Evolutionary conservation across 2,888 invertebrate genomes (phyloP).

Genomic region (Drosophila affinis): DNA sequence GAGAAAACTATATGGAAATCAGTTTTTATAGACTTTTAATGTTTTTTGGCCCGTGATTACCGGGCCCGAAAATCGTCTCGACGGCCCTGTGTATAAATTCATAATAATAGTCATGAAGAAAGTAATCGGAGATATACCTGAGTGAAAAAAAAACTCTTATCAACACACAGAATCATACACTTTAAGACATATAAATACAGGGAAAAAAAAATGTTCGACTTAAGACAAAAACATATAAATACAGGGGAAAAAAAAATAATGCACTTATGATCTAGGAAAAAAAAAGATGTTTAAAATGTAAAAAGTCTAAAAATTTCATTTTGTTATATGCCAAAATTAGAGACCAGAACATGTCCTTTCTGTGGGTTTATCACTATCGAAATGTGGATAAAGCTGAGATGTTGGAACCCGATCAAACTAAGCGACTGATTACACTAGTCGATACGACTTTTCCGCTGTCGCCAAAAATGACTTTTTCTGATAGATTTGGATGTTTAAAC

Average conservation of each 20-base stretch:
- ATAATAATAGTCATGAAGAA: not conserved
- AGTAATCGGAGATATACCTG: slow-evolving; percentile 43
- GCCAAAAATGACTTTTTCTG: no score
- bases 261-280: not conserved
- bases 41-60: no score
- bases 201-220: slow-evolving; percentile 23
- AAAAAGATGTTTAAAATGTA: slow-evolving; percentile 29
- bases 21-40: no score
- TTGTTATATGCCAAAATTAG: slow-evolving; percentile 40
- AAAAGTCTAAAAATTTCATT: slow-evolving; percentile 46
- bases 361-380: slow-evolving; percentile 28
- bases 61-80: no score
- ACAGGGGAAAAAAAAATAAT: slow-evolving; percentile 28
- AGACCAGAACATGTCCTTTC: slow-evolving; percentile 35
- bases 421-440: slow-evolving; percentile 1
- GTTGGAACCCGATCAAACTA: slow-evolving; percentile 27
- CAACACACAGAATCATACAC: slow-evolving; percentile 28
- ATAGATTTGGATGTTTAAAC: no score
- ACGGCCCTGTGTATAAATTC: not conserved
- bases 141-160: slow-evolving; percentile 25
- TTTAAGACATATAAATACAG: slow-evolving; percentile 33
- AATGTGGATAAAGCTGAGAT: slow-evolving; percentile 48
- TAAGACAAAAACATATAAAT: slow-evolving; percentile 17
- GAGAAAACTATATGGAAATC: no score
- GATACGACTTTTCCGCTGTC: no score